phyloP scores from a whole-genome alignment of 2,888 invertebrate genomes.

The Apodemia mormo region DNA sequence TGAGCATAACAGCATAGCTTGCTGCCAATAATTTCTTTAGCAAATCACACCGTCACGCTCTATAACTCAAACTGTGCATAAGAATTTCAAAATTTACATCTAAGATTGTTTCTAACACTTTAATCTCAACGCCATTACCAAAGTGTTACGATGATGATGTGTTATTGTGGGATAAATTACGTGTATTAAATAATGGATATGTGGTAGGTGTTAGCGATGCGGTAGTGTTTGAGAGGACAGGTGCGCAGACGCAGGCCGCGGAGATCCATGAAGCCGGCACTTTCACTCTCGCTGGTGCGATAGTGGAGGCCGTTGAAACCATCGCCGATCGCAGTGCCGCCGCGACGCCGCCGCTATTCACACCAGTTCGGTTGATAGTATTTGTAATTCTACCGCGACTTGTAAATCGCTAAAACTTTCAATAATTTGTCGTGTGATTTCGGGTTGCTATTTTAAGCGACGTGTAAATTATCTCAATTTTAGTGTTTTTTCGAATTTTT shows the following conservation, averaged over 20 bases:
- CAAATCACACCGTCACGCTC: conserved; percentile 26
- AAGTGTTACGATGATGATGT: conserved; percentile 25
- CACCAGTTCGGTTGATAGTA: conserved; percentile 51
- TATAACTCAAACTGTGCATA: conserved; percentile 21
- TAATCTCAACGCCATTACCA: conserved; percentile 23
- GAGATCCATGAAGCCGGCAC: conserved; percentile 68
- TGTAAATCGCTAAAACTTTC: conserved; percentile 1
- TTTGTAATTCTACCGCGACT: conserved; percentile 31
- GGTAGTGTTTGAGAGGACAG: conserved; percentile 51
- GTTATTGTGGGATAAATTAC: conserved; percentile 33
- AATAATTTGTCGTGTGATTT: not conserved
- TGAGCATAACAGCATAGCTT: conserved; percentile 8
- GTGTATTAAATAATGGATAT: conserved; percentile 36
- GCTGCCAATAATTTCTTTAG: conserved; percentile 22
- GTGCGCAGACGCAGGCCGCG: conserved; percentile 51
- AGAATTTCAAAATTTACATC: conserved; percentile 27
- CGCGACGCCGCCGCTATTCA: conserved; percentile 65
- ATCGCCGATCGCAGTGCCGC: conserved; percentile 56
- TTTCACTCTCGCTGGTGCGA: conserved; percentile 73
- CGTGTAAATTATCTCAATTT: not conserved
- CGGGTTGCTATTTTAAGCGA: not conserved
- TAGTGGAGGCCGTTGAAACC: conserved; percentile 51
- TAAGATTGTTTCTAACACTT: conserved; percentile 23
- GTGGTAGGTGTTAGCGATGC: conserved; percentile 32
- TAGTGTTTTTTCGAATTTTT: not conserved